Conservation (phyloP, 2,888 invertebrate species). For the Cancer borealis region DNA sequence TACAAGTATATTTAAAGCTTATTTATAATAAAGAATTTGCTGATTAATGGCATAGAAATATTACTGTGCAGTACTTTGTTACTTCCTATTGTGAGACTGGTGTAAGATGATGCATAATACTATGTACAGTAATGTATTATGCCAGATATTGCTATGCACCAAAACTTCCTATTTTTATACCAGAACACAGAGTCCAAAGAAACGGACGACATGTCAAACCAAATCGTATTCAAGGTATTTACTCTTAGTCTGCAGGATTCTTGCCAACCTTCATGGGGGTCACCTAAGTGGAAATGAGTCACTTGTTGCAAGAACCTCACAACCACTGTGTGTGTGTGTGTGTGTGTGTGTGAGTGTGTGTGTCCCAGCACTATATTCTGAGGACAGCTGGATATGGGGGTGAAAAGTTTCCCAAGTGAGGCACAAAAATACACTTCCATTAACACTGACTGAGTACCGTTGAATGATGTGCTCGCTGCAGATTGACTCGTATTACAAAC, state of each 20-base stretch:
- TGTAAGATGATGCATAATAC: not conserved
- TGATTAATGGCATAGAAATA: not conserved
- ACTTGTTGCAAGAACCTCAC: not conserved
- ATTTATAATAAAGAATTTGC: conserved; percentile 22
- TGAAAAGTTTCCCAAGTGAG: not conserved
- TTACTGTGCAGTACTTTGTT: conserved; percentile 1
- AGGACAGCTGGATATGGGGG: not conserved
- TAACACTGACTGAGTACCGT: not conserved
- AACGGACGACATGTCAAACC: not conserved
- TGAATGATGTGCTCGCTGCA: not conserved
- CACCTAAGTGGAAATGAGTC: not conserved
- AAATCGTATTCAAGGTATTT: not conserved
- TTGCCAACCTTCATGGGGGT: not conserved
- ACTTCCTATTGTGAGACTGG: conserved; percentile 7
- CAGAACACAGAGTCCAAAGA: conserved; percentile 5
- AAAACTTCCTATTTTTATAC: conserved; percentile 36
- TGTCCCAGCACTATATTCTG: not conserved
- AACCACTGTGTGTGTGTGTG: not conserved
- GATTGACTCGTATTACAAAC: not conserved
- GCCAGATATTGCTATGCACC: conserved; percentile 23
- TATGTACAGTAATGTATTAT: not conserved
- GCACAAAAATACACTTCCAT: conserved; percentile 1
- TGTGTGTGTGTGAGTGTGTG: not conserved
- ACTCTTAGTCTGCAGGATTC: not conserved
- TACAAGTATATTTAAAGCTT: conserved; percentile 38